A percentile compares a stretch with the other conserved stretches of the same genome.
Evolutionary conservation across 2,888 invertebrate species (phyloP).

Genomic region (Eilema griseolum): DNA sequence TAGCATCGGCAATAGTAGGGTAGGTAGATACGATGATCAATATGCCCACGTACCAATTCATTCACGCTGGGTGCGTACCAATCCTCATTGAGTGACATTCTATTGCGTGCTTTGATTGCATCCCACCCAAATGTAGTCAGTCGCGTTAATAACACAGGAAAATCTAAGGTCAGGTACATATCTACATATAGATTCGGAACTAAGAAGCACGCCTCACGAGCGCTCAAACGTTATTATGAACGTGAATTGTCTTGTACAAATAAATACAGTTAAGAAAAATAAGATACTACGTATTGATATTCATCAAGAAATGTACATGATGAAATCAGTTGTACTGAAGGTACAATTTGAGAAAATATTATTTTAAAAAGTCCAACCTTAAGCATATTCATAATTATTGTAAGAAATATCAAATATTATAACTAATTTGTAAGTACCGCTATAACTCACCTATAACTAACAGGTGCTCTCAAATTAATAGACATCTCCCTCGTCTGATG

Average conservation of each 20-base stretch:
- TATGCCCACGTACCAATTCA: too few species aligned
- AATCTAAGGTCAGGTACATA: neutral
- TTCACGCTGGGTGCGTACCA: too few species aligned
- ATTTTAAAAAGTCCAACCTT: neutral
- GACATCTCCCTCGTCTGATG: conserved; percentile 65
- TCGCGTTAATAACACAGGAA: neutral
- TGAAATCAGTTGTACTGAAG: too few species aligned
- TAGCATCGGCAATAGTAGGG: too few species aligned
- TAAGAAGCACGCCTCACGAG: neutral
- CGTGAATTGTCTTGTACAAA: neutral
- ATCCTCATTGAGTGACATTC: neutral
- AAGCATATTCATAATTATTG: neutral
- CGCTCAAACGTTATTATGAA: too few species aligned
- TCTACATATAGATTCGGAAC: neutral
- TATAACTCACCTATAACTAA: conserved; percentile 83
- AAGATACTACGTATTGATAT: neutral
- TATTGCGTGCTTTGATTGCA: neutral
- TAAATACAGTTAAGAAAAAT: neutral
- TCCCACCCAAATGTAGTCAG: neutral
- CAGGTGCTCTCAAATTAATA: conserved; percentile 79
- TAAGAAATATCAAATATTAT: neutral
- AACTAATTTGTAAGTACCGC: neutral
- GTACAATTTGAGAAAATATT: too few species aligned
- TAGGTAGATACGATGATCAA: too few species aligned
- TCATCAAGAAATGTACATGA: neutral